Base-by-base conservation (phyloP, 2,797 vertebrate genomes). In the Coregonus sp. region DNA sequence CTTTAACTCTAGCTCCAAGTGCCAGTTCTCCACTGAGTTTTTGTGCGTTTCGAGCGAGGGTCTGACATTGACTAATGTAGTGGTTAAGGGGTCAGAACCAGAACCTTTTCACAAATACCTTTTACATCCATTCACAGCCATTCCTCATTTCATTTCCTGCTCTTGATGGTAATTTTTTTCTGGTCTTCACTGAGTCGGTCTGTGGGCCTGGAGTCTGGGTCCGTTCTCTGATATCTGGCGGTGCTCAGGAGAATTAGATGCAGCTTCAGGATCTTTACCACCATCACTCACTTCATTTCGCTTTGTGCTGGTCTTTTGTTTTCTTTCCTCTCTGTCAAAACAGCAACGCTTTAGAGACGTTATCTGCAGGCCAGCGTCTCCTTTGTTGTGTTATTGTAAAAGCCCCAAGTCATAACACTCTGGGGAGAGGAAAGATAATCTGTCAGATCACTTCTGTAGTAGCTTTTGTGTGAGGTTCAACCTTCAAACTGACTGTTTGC, bases 201-300 rank as follows among this genome's bases (percentile, higher is more conserved):
- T 18, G n/a, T n/a, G 54, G 54, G 54, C n/a, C 16, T 6, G 54
- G 56, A 61, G 18, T 18, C 82, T 78, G 77, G 56, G 69, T 56
- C 51, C 76, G 68, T n/a, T 35, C 69, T 20, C 40, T 78, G 52
- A 80, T 79, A 73, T 72, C 68, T 82, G 51, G 63, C 66, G 74
- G 70, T 54, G 69, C 72, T 73, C 81, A 56, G 29, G 50, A 76
- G 79, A 76, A 84, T 78, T 70, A 52, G 35, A 67, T 65, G 75
- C 33, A 73, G 70, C 77, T 79, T 84, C 76, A 47, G 75, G 75
- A 82, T 82, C 54, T 80, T n/a, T 15, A 52, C 40, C 77, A 79
- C 71, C 56, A 40, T 81, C 68, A 78, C 74, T 81, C 77, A 75
- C 78, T 83, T 78, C 59, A 78, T 78, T 71, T 63, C 54, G 25